Evolutionary conservation across 2,797 vertebrate species (phyloP), one percentile per base, ranked within the genome.

Genomic region (Alauda arvensis): DNA sequence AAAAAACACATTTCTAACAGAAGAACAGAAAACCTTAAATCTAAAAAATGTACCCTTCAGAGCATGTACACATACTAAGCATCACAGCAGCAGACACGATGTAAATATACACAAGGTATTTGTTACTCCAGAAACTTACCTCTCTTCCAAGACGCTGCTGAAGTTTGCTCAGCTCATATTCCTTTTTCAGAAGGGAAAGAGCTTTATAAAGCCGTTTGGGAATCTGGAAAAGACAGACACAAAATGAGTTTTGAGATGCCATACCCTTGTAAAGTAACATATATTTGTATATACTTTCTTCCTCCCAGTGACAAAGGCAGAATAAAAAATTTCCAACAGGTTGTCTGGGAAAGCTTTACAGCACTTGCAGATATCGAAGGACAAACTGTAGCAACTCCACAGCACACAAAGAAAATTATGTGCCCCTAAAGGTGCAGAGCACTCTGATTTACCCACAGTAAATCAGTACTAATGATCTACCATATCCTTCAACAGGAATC

Each of bases 171-270:
- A 99, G 97, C 86, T 99, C 99, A 31, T 98, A 99, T 66, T 99
- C 99, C 94, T 99, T 99, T 97, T 99, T 99, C 37, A 99, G 97
- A 42, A 99, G 97, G 19, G 99, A 99, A 37, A 99, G 97, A 31
- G 99, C 98, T 95, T 99, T 99, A 94, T 99, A 99, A 31, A 99
- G 97, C 14, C 99, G 97, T 89, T 98, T 99, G 10, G 98, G 99
- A 90, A 99, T 99, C 99, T 99, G 93, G 15, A 53, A 67, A 43
- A 61, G 21, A 70, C 0, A 71, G 56, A 83, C 48, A 75, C 29
- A 88, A 61, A 59, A 9, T 10, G 20, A 66, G 14, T 42, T 65
- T 74, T 77, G 70, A 84, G 52, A 59, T 8, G 16, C 3, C 5
- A 33, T 14, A 45, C 9, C 71, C 37, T 46, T 33, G 24, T 42